Base-by-base conservation (phyloP, 2,888 invertebrate genomes). In the Acrobasis consociella region DNA sequence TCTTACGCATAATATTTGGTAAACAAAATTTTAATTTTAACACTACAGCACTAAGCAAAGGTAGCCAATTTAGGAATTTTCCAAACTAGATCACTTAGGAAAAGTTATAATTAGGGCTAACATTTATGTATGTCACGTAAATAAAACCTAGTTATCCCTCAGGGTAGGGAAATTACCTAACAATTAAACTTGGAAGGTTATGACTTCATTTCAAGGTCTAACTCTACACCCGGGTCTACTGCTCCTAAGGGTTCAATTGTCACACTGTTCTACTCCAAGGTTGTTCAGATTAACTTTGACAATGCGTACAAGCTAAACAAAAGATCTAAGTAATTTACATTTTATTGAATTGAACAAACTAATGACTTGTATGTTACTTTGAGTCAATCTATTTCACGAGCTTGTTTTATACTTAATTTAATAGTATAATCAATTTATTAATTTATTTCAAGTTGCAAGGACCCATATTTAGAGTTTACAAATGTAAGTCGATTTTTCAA, bases 151-250 rank as follows among this genome's bases (percentile, higher is more conserved):
- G 22, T 22, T 22, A 17, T 55, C 55, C 55, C 55, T 13, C 7
- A 42, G 42, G 42, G 7, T 7, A 31, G 38, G 10, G 5, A 10
- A 16, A 17, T 56, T 17, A 56, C 31, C 39, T 16, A 38, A 55
- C 15, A 38, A 10, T 39, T 55, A 38, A 56, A 31, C 39, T 56
- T 56, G 16, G 17, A 56, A 17, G 17, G 55, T 56, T 42, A 39
- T 15, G 53, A 9, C 9, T 37, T 37, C 9, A 15, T 17, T 42
- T 39, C 55, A 56, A 56, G 16, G 55, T 56, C 3, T n/a, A 5
- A 31, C 11, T 22, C n/a, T 5, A 7, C 22, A 52, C 5, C 22
- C 31, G 13, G 51, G n/a, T 13, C 31, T n/a, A 52, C 13, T 1
- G 17, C 17, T 2, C 37, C 31, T n/a, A 11, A 31, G 17, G 31